Evolutionary conservation across 2,888 invertebrate genomes (phyloP), one percentile per base, ranked within the genome.

Genomic region (Hirtodrosophila duncani): DNA sequence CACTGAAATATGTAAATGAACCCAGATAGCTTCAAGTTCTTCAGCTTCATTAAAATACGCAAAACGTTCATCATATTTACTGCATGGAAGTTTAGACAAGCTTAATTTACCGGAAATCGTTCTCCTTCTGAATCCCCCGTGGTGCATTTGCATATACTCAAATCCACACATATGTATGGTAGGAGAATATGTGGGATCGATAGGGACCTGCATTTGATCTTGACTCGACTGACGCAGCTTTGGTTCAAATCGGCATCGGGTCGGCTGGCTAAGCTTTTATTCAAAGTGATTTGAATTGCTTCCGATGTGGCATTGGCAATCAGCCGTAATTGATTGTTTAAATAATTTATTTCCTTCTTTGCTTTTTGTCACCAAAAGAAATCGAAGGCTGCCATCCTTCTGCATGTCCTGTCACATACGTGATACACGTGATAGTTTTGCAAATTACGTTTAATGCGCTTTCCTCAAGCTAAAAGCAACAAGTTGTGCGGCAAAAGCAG

Each of bases 311-410:
- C 62, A 60, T 70, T 70, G 67, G 71, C 70, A 70, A 67, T 75
- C 70, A 71, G 75, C 61, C 64, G 71, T 75, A 71, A 71, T 71
- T 71, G 70, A 75, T 71, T 71, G 71, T 67, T 62, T 71, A 75
- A 71, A 71, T 71, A 72, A 71, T 75, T 71, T 75, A 71, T 71
- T n/a, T n/a, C n/a, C n/a, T 44, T 62, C 11, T 13, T 1, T n/a
- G n/a, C 3, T 3, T n/a, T n/a, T n/a, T n/a, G n/a, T n/a, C n/a
- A n/a, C n/a, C n/a, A n/a, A 9, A 1, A 3, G 2, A 14, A 7
- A 23, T 14, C 13, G 11, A 21, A 11, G 20, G 10, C 21, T 11
- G 18, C 13, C 11, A 10, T 27, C 17, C 1, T 11, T 8, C 13
- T 8, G 16, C 13, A 3, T 16, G 9, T 11, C 11, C 8, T 10